These are phyloP conservation scores for Aphelenchoides bicaudatus DNA, from an alignment of 2,888 invertebrate genomes.

Conservation along the genomic window DNA sequence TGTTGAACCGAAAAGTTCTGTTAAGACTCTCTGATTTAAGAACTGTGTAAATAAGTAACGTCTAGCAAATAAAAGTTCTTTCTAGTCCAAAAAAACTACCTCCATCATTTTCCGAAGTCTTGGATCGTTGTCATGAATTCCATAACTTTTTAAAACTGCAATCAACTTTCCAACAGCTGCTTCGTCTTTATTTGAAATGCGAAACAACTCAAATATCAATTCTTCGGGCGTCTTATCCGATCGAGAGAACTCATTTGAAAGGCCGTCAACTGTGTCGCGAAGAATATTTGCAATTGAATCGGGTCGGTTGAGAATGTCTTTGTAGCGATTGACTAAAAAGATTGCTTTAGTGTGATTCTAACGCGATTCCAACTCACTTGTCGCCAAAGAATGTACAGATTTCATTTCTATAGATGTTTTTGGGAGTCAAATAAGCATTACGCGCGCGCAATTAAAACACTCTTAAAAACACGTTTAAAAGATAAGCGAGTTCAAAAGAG, in stretches of 20 bases:
- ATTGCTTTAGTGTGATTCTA: neutral
- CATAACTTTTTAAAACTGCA: conserved; percentile 42
- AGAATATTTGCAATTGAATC: neutral
- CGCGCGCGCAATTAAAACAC: too few relatives aligned
- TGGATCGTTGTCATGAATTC: conserved; percentile 41
- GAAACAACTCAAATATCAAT: conserved; percentile 46
- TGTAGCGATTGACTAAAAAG: conserved; percentile 9
- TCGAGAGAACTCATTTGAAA: conserved; percentile 5
- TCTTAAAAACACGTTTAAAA: too few relatives aligned
- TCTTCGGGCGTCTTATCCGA: conserved; percentile 13
- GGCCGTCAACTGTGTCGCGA: neutral
- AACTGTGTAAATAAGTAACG: too few relatives aligned
- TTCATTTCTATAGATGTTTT: too few relatives aligned
- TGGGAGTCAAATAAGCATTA: too few relatives aligned
- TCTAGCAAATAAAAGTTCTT: too few relatives aligned
- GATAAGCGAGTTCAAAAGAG: too few relatives aligned
- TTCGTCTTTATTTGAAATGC: conserved; percentile 32
- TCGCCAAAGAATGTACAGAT: conserved; percentile 3
- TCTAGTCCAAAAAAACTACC: too few relatives aligned
- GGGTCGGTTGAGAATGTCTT: neutral
- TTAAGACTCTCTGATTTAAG: too few relatives aligned
- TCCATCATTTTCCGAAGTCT: conserved; percentile 33
- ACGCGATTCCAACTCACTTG: neutral
- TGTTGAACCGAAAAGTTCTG: too few relatives aligned
- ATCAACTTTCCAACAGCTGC: conserved; percentile 38